These are phyloP conservation scores for Meghimatium bilineatum DNA, from an alignment of 2,888 invertebrate species.

Conservation along the genomic window DNA sequence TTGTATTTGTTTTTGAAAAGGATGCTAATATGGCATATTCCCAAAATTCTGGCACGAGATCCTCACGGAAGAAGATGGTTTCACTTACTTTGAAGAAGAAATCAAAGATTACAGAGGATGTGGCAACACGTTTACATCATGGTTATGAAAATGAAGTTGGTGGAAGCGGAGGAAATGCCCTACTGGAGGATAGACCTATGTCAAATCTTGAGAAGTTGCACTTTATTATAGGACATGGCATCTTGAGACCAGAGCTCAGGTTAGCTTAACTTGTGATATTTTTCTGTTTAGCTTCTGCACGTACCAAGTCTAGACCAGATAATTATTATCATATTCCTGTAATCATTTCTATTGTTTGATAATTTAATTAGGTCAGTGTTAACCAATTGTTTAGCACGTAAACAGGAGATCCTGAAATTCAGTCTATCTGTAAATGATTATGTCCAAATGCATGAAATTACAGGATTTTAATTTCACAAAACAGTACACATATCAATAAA, in stretches of 20 bases:
- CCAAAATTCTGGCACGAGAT: conserved; percentile 52
- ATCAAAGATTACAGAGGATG: conserved; percentile 97
- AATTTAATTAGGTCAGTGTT: no score
- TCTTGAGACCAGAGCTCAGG: conserved; percentile 94
- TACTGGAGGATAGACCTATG: conserved; percentile 97
- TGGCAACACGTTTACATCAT: conserved; percentile 86
- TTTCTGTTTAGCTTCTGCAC: no score
- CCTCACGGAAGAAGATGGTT: conserved; percentile 91
- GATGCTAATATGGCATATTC: conserved; percentile 58
- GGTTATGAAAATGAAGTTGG: conserved; percentile 83
- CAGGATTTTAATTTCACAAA: no score
- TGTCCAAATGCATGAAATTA: no score
- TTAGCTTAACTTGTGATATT: conserved; percentile 73
- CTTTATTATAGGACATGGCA: conserved; percentile 97
- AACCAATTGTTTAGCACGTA: no score
- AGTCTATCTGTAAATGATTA: no score
- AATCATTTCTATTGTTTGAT: no score
- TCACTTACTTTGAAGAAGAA: conserved; percentile 96
- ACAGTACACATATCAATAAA: no score
- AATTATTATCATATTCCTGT: no score
- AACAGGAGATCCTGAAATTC: no score
- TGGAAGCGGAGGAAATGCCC: conserved; percentile 83
- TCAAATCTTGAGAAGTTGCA: conserved; percentile 98
- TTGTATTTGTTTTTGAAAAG: conserved; percentile 54
- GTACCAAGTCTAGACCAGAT: no score